Base-by-base conservation (phyloP, 2,888 invertebrate genomes). In the Drosophila helvetica region DNA sequence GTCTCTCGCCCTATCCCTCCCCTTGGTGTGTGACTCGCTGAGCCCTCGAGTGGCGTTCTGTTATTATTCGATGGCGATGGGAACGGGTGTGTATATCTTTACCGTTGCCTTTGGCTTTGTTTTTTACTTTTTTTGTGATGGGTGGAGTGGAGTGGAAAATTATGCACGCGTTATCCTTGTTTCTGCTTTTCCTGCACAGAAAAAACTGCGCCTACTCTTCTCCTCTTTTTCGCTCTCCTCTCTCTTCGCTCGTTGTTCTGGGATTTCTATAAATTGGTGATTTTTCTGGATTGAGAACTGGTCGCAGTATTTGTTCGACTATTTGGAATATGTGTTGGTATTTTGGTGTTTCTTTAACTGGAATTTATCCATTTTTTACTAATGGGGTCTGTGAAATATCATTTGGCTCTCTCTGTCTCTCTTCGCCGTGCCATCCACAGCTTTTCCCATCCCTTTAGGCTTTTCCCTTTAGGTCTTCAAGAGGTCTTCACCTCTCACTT, bases 381-480 rank as follows among this genome's bases (percentile, higher is more conserved):
- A 8, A 25, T 25, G 25, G 25, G 4, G 22, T 3, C 22, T 22
- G 22, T 22, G 22, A 22, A 22, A 22, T 27, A 8, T 7, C 25
- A 7, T 25, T 25, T 25, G 25, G 7, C 22, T 2, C 3, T 22
- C 22, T 2, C 22, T 22, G 4, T 22, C 22, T 5, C 12, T 33
- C 10, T 10, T 12, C 58, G 60, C 25, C 19, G 7, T 25, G 42
- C 30, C 30, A 33, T 52, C 33, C 52, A 52, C 38, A 27, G 42
- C 30, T 30, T n/a, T n/a, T n/a, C n/a, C n/a, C n/a, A 45, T 27
- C 10, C 30, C 10, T 61, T 51, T 50, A 38, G 48, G 47, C 19
- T 25, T 25, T 38, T 19, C 10, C 22, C 22, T 30, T 19, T 10
- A 17, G 22, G 17, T 12, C 45, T 12, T 17, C 15, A 10, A n/a